Percentiles rank a stretch among this genome's conserved stretches.
Evolutionary conservation across 1,140 invertebrate species (phyloP).

Genomic region (Drosophila pseudoobscura): DNA sequence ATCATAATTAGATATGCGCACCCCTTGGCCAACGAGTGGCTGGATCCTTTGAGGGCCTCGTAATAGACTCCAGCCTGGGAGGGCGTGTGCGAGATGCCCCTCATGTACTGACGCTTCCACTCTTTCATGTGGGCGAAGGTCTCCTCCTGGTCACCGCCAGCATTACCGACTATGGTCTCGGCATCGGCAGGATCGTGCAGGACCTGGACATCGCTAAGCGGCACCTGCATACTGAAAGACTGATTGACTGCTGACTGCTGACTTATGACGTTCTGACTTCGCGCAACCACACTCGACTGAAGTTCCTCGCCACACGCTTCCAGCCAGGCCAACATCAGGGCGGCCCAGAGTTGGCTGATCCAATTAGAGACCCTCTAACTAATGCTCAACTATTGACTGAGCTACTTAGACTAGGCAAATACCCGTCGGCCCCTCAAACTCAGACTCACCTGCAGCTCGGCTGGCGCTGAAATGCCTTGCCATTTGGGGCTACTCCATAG

Average conservation of each 20-base stretch:
- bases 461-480: constrained; percentile 66
- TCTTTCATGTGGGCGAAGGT: constrained; percentile 62
- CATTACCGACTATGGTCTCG: constrained; percentile 29
- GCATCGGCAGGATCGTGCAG: constrained; percentile 57
- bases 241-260: neutral
- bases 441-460: constrained; percentile 76
- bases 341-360: constrained; percentile 34
- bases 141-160: constrained; percentile 58
- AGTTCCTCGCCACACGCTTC: constrained; percentile 8
- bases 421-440: constrained; percentile 31
- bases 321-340: constrained; percentile 42
- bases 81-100: constrained; percentile 73
- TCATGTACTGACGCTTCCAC: constrained; percentile 76
- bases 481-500: constrained; percentile 63
- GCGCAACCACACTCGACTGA: constrained; percentile 53
- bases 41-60: constrained; percentile 77
- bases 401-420: constrained; percentile 56
- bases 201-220: constrained; percentile 70
- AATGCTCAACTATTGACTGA: constrained; percentile 47
- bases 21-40: constrained; percentile 72
- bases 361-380: constrained; percentile 64
- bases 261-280: constrained; percentile 29
- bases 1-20: constrained; percentile 33
- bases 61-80: constrained; percentile 79
- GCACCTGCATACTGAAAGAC: constrained; percentile 61